Percentiles rank a stretch among this genome's conserved stretches.
phyloP scores from a whole-genome alignment of 2,113 vertebrate genomes.

The Myotis davidii region DNA sequence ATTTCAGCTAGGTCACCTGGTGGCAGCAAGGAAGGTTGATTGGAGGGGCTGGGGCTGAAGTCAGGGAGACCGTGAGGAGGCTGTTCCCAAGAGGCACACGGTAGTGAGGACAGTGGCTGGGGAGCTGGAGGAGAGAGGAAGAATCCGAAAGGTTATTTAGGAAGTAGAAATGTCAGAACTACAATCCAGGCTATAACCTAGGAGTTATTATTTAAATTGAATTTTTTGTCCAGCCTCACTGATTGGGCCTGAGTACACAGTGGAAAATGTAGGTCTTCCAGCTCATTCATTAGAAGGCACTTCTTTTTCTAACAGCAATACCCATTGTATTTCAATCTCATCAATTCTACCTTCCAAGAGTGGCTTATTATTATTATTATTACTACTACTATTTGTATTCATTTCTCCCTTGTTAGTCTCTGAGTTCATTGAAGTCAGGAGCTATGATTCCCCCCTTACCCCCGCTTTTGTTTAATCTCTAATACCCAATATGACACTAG shows the following conservation, averaged over 20 bases:
- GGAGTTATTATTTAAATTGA: neutral
- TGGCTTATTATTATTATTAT: fast-evolving
- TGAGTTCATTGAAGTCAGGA: neutral
- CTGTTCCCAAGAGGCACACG: neutral
- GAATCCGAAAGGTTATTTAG: neutral
- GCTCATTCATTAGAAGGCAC: neutral
- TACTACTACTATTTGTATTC: neutral
- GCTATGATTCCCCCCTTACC: neutral
- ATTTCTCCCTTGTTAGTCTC: neutral
- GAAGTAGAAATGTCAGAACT: neutral
- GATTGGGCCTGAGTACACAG: neutral
- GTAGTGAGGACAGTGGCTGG: neutral
- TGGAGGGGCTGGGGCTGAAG: neutral
- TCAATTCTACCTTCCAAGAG: neutral
- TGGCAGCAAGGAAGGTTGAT: neutral
- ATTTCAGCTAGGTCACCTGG: neutral
- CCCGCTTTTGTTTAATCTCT: neutral
- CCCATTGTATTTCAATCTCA: neutral
- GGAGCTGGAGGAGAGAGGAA: neutral
- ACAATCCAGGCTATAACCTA: neutral
- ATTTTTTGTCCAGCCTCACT: neutral
- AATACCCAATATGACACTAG: neutral
- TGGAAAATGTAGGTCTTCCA: neutral
- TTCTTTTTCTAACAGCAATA: neutral
- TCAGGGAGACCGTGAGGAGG: neutral